A percentile compares a stretch with the other conserved stretches of the same genome.
Conservation (phyloP, 2,113 vertebrate genomes). For the Xenopus tropicalis region DNA sequence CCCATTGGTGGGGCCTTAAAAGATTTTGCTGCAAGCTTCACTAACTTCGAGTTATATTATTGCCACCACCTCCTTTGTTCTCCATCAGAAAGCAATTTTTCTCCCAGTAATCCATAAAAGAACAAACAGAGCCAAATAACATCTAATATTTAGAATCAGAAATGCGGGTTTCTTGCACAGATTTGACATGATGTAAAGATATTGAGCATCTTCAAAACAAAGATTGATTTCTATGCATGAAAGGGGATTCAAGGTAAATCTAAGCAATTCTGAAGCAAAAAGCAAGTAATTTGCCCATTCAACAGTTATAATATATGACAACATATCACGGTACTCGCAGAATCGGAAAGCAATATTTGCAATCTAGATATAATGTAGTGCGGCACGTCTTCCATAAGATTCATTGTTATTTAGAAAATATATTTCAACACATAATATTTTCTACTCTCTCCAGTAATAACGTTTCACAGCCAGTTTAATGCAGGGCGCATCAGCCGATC, state of each 20-base stretch:
- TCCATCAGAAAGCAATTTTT: no score
- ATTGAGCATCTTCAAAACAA: constrained; percentile 35
- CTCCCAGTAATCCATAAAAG: no score
- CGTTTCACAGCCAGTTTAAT: constrained; percentile 18
- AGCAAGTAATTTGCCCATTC: constrained; percentile 30
- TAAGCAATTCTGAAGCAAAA: constrained; percentile 19
- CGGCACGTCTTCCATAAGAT: constrained; percentile 4
- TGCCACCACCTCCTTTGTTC: no score
- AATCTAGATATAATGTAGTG: constrained; percentile 15
- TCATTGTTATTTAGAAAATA: constrained; percentile 26
- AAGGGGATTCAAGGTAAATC: constrained; percentile 18
- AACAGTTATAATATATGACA: constrained; percentile 32
- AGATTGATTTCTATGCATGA: constrained; percentile 36
- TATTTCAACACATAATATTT: constrained; percentile 11
- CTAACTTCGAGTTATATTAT: no score
- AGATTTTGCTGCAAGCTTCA: no score
- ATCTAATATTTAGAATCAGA: background rate
- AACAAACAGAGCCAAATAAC: no score
- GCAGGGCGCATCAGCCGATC: background rate
- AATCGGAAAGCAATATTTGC: constrained; percentile 33
- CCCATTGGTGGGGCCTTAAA: no score
- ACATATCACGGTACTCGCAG: constrained; percentile 10
- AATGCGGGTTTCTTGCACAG: background rate
- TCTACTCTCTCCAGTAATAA: constrained; percentile 6
- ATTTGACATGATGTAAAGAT: constrained; percentile 8